These are phyloP conservation scores for Adoxophyes honmai DNA, from an alignment of 1,140 invertebrate genomes.

Conservation along the genomic window DNA sequence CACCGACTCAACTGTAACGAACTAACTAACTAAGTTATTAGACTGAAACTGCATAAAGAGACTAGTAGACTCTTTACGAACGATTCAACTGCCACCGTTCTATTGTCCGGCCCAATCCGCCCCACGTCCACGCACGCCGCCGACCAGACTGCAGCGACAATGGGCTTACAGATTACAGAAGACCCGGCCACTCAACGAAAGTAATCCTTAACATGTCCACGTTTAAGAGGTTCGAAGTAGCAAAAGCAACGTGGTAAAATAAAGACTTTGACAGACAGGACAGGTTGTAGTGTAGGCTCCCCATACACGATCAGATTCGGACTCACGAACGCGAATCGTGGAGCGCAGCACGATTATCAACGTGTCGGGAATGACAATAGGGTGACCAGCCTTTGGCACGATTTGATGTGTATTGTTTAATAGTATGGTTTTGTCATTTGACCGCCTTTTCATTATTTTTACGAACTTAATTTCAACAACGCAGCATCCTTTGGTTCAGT, in stretches of 20 bases:
- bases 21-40: constrained; percentile 10
- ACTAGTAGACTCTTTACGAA: constrained; percentile 9
- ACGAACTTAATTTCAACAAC: too few species aligned
- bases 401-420: constrained; percentile 24
- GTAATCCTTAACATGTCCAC: background rate
- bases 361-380: constrained; percentile 30
- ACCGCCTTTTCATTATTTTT: too few species aligned
- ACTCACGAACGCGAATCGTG: constrained; percentile 26
- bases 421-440: background rate
- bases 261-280: constrained; percentile 14
- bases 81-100: constrained; percentile 9
- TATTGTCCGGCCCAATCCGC: constrained; percentile 9
- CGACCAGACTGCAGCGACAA: constrained; percentile 3
- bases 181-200: background rate
- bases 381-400: constrained; percentile 26
- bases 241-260: constrained; percentile 4
- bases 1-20: too few species aligned
- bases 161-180: constrained; percentile 2
- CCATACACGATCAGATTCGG: constrained; percentile 15
- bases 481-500: too few species aligned
- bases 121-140: constrained; percentile 6
- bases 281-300: constrained; percentile 13
- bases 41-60: constrained; percentile 2
- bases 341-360: constrained; percentile 26
- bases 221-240: background rate